Evolutionary conservation across 2,888 invertebrate species (phyloP).

Genomic region (Adela reaumurella): DNA sequence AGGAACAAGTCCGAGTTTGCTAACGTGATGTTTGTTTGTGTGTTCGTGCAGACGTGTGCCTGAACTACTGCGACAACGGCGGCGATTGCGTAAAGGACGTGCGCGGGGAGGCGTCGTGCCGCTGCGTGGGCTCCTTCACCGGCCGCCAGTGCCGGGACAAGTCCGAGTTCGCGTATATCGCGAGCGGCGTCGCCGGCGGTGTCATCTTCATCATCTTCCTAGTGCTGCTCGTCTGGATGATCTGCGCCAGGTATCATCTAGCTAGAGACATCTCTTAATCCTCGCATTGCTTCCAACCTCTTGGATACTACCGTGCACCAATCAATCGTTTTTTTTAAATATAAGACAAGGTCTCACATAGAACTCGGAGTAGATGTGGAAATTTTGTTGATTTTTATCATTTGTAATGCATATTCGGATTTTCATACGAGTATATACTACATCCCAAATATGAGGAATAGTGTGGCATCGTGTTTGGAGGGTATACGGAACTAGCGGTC

Average conservation of each 20-base stretch:
- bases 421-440: too few species aligned
- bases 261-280: background rate
- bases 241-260: constrained; percentile 73
- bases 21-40: too few species aligned
- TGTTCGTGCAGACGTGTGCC: constrained; percentile 78
- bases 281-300: too few species aligned
- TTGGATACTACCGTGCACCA: background rate
- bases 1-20: too few species aligned
- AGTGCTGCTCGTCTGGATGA: constrained; percentile 94
- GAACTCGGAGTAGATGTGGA: too few species aligned
- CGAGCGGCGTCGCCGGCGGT: constrained; percentile 91
- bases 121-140: constrained; percentile 89
- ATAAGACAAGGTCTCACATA: too few species aligned
- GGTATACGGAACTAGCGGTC: too few species aligned
- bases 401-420: too few species aligned
- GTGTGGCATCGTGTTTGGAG: too few species aligned
- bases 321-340: background rate
- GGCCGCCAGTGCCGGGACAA: constrained; percentile 86
- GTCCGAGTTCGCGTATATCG: constrained; percentile 93
- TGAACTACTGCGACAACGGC: constrained; percentile 84
- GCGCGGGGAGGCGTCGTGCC: constrained; percentile 80
- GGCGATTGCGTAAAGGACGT: constrained; percentile 83
- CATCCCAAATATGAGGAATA: too few species aligned
- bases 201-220: constrained; percentile 90
- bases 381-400: too few species aligned